Evolutionary conservation across 1,140 invertebrate genomes (phyloP).

Genomic region (Conus ventricosus): DNA sequence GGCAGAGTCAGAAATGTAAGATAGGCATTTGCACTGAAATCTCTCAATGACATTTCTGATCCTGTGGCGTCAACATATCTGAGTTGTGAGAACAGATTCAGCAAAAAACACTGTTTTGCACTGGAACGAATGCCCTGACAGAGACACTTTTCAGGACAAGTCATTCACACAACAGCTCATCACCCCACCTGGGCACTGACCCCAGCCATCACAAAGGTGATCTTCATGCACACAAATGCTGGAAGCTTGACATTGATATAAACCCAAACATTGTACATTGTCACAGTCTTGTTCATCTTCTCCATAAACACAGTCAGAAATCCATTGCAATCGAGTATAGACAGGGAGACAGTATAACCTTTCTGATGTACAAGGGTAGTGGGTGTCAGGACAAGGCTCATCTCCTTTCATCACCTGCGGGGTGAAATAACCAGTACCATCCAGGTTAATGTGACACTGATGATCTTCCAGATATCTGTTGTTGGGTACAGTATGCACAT

Average conservation of each 20-base stretch:
- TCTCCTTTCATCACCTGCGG: neutral
- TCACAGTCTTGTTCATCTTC: neutral
- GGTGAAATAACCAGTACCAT: neutral
- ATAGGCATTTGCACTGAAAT: neutral
- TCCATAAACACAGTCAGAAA: neutral
- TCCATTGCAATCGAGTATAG: neutral
- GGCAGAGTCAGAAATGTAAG: neutral
- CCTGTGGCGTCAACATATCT: conserved; percentile 15
- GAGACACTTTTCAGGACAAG: neutral
- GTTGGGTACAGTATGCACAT: neutral
- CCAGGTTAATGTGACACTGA: neutral
- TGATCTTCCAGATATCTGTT: neutral
- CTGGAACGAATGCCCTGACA: conserved; percentile 9
- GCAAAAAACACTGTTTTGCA: neutral
- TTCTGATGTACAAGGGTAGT: neutral
- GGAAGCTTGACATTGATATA: neutral
- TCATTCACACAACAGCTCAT: conserved; percentile 12
- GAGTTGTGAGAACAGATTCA: neutral
- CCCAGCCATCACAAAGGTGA: conserved; percentile 13
- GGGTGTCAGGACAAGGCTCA: neutral
- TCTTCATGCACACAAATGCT: neutral
- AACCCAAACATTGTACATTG: neutral
- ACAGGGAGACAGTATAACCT: conserved; percentile 3
- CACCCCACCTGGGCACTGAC: conserved; percentile 11
- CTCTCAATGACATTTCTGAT: neutral